Percentiles rank a stretch among this genome's conserved stretches.
phyloP scores from a whole-genome alignment of 2,888 invertebrate species.

The Leuctra nigra region DNA sequence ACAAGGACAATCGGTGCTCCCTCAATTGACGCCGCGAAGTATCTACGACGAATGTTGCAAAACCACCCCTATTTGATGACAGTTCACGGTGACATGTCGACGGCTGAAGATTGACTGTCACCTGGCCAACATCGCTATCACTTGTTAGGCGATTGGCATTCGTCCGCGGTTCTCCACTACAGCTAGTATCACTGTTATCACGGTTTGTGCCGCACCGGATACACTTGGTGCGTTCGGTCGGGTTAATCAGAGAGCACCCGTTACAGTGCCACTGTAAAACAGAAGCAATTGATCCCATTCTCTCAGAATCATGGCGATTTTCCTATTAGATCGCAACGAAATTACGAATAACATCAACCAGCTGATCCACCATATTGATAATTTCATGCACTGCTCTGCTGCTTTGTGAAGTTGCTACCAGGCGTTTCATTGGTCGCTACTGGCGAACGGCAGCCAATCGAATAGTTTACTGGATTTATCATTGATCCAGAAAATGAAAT shows the following conservation, averaged over 20 bases:
- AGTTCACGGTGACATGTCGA: constrained; percentile 4
- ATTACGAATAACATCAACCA: constrained; percentile 41
- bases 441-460: no score
- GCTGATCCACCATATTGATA: constrained; percentile 57
- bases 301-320: constrained; percentile 46
- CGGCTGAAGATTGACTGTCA: constrained; percentile 19
- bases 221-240: constrained; percentile 77
- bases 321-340: constrained; percentile 29
- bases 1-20: not conserved
- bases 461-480: no score
- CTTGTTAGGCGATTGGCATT: constrained; percentile 34
- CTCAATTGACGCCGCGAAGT: not conserved
- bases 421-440: no score
- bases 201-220: constrained; percentile 61
- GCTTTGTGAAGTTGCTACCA: no score
- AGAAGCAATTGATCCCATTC: constrained; percentile 89
- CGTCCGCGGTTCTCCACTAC: constrained; percentile 26
- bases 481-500: no score
- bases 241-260: constrained; percentile 82
- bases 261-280: constrained; percentile 91
- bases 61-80: not conserved
- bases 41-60: not conserved
- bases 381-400: no score
- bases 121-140: constrained; percentile 47
- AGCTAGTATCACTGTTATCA: constrained; percentile 27